These are phyloP conservation scores for Nesometra sesokonis DNA, from an alignment of 35 echinoderm and acorn worm species.

Conservation along the genomic window DNA sequence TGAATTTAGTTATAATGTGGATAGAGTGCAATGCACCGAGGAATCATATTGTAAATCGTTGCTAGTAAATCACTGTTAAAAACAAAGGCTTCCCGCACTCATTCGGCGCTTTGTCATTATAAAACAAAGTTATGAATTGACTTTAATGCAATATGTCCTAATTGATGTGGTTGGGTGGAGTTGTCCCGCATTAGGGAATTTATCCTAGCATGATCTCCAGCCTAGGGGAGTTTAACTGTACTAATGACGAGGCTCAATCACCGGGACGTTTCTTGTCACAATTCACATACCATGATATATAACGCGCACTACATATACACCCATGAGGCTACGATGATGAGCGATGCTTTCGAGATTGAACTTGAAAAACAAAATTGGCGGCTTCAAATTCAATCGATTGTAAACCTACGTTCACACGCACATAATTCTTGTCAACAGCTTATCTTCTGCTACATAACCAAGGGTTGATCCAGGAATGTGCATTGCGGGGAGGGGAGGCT, in stretches of 20 bases:
- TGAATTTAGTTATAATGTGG: not conserved
- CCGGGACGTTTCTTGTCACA: not conserved
- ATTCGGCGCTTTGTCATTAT: not conserved
- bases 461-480: too few species aligned
- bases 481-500: too few species aligned
- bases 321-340: not conserved
- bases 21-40: not conserved
- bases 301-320: not conserved
- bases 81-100: not conserved
- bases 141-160: not conserved
- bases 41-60: not conserved
- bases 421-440: too few species aligned
- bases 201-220: not conserved
- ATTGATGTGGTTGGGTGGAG: not conserved
- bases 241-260: not conserved
- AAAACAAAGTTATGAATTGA: conserved; percentile 1
- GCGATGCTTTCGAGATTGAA: not conserved
- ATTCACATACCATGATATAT: not conserved
- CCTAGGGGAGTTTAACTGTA: not conserved
- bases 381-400: too few species aligned
- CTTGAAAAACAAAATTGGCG: not conserved
- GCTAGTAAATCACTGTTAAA: not conserved
- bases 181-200: not conserved
- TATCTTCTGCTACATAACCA: too few species aligned
- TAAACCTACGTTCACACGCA: not conserved